These are phyloP conservation scores for Cariama cristata DNA, from an alignment of 2,113 vertebrate species.

Conservation along the genomic window DNA sequence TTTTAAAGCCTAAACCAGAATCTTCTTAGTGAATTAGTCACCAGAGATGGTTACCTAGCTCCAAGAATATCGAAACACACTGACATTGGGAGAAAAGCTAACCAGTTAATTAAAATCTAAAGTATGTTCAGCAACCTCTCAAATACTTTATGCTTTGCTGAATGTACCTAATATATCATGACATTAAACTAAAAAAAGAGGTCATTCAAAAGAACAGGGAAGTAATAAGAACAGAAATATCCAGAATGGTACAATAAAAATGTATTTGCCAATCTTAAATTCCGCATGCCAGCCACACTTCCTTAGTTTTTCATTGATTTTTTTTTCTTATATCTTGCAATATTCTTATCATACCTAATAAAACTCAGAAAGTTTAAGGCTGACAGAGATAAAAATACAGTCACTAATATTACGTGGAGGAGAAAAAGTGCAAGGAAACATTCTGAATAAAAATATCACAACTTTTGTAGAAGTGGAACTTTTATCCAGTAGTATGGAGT, in stretches of 20 bases:
- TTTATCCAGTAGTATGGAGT: not conserved
- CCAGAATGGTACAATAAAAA: not conserved
- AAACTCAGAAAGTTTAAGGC: not conserved
- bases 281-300: not conserved
- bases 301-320: not conserved
- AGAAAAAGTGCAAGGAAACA: not conserved
- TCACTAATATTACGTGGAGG: not conserved
- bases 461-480: not conserved
- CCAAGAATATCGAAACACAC: not conserved
- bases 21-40: not conserved
- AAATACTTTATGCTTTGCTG: not conserved
- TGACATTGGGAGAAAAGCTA: not conserved
- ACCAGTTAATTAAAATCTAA: constrained; percentile 6
- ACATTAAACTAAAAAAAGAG: not conserved
- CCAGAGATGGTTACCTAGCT: not conserved
- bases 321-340: not conserved
- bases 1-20: not conserved
- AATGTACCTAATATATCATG: not conserved
- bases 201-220: not conserved
- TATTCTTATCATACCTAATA: not conserved
- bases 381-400: not conserved
- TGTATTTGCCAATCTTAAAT: not conserved
- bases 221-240: not conserved
- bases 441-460: not conserved
- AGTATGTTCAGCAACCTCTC: not conserved